A percentile compares a stretch with the other conserved stretches of the same genome.
phyloP scores from a whole-genome alignment of 2,888 invertebrate genomes.

The Graphium colonna region DNA sequence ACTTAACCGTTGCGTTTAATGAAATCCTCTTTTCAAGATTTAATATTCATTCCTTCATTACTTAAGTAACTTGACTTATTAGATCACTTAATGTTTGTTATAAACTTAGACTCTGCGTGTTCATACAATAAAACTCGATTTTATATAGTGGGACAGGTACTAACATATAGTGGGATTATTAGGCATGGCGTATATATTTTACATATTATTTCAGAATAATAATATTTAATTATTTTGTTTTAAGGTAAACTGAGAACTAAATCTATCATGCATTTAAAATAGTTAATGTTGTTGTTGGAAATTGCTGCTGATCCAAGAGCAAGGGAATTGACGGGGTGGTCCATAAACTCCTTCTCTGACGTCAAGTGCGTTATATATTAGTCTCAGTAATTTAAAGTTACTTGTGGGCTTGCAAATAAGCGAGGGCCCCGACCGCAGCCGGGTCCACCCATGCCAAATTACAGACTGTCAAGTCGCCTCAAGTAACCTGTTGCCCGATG shows the following conservation, averaged over 20 bases:
- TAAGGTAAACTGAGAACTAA: not conserved
- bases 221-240: not conserved
- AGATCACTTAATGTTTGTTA: too few relatives aligned
- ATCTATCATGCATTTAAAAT: not conserved
- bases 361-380: slow-evolving; percentile 58
- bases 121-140: too few relatives aligned
- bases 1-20: slow-evolving; percentile 29
- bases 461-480: slow-evolving; percentile 70
- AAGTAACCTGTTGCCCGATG: slow-evolving; percentile 67
- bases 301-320: slow-evolving; percentile 30
- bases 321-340: slow-evolving; percentile 47
- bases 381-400: slow-evolving; percentile 66
- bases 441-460: slow-evolving; percentile 64
- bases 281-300: not conserved
- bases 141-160: too few relatives aligned
- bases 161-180: too few relatives aligned
- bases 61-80: too few relatives aligned
- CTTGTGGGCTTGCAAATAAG: slow-evolving; percentile 66
- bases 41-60: not conserved
- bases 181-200: too few relatives aligned
- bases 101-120: too few relatives aligned
- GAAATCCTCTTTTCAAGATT: not conserved
- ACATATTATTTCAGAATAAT: too few relatives aligned
- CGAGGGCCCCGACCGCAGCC: slow-evolving; percentile 56
- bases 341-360: slow-evolving; percentile 51